Evolutionary conservation across 2,888 invertebrate genomes (phyloP).

Genomic region (Cephus spinipes): DNA sequence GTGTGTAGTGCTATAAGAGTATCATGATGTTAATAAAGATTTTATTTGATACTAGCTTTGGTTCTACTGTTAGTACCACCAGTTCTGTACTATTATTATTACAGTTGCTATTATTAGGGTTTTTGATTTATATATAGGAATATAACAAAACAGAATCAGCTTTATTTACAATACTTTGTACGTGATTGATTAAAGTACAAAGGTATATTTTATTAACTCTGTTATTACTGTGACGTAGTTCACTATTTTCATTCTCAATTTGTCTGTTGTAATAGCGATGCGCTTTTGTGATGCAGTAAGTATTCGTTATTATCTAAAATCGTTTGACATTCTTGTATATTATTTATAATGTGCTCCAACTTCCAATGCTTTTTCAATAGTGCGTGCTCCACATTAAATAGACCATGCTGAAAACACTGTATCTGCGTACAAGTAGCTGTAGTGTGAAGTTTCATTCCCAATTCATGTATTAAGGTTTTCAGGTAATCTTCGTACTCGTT

Average conservation of each 20-base stretch:
- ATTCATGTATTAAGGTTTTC: conserved; percentile 82
- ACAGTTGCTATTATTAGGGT: not conserved
- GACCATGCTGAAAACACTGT: conserved; percentile 85
- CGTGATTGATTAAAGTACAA: not conserved
- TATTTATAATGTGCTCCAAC: conserved; percentile 75
- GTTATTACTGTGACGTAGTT: not conserved
- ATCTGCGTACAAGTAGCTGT: conserved; percentile 84
- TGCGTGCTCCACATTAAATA: conserved; percentile 81
- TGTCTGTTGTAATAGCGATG: conserved; percentile 32
- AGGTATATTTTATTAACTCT: not conserved
- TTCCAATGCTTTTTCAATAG: conserved; percentile 87
- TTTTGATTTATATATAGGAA: not conserved
- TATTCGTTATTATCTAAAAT: conserved; percentile 69
- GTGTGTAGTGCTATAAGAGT: not conserved
- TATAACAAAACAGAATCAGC: not conserved
- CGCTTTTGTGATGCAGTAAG: conserved; percentile 63
- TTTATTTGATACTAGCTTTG: not conserved
- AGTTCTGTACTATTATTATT: not conserved
- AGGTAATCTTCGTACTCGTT: conserved; percentile 88
- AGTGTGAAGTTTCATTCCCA: conserved; percentile 83
- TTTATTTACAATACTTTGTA: not conserved
- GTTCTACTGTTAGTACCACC: not conserved
- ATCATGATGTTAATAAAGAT: conserved; percentile 4
- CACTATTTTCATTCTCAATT: not conserved
- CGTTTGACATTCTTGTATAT: conserved; percentile 71